phyloP scores from a whole-genome alignment of 2,797 vertebrate species.

The Lutjanus campechanus region DNA sequence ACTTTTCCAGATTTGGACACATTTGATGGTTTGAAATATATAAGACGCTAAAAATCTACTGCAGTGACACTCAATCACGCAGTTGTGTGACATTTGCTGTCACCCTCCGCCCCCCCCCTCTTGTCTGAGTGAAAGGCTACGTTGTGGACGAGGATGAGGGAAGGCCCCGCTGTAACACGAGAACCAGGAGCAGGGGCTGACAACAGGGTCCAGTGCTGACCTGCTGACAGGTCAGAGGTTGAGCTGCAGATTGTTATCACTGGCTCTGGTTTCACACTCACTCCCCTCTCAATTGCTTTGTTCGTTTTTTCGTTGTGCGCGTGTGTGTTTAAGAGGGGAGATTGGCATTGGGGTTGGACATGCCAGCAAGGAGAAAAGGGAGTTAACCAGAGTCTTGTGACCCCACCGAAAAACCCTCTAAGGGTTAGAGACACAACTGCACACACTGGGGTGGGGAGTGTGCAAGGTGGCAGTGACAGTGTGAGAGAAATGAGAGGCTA shows the following conservation, averaged over 20 bases:
- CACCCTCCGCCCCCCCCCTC: slow-evolving; percentile 12
- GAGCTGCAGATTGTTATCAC: slow-evolving; percentile 88
- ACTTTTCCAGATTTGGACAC: neutral
- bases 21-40: slow-evolving; percentile 3
- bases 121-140: slow-evolving; percentile 23
- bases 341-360: slow-evolving; percentile 72
- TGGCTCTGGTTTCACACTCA: slow-evolving; percentile 87
- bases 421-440: slow-evolving; percentile 75
- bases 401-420: slow-evolving; percentile 66
- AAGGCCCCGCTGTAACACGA: slow-evolving; percentile 70
- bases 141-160: slow-evolving; percentile 46
- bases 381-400: slow-evolving; percentile 78
- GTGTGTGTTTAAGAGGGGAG: slow-evolving; percentile 70
- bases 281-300: slow-evolving; percentile 79
- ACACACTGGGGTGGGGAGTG: slow-evolving; percentile 54
- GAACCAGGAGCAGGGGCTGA: slow-evolving; percentile 77
- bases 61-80: slow-evolving; percentile 19
- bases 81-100: slow-evolving; percentile 26
- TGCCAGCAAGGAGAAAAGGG: slow-evolving; percentile 73
- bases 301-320: slow-evolving; percentile 65
- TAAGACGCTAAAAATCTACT: slow-evolving; percentile 3
- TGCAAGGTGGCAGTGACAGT: slow-evolving; percentile 77
- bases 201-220: slow-evolving; percentile 80
- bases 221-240: slow-evolving; percentile 87
- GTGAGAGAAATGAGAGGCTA: slow-evolving; percentile 57